Conservation (phyloP, 2,113 vertebrate genomes). For the Platycercus adscitus region DNA sequence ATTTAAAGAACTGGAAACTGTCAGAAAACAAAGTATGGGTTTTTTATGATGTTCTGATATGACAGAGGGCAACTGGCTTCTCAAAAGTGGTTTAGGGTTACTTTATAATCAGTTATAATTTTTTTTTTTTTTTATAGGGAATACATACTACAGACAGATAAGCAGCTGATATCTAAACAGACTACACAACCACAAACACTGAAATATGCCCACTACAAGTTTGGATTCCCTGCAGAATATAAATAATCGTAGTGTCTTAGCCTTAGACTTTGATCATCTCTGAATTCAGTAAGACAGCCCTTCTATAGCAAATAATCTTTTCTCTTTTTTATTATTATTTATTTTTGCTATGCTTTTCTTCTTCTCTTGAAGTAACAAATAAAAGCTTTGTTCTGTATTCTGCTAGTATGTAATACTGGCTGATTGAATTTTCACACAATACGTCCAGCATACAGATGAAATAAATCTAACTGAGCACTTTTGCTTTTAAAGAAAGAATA, state of each 20-base stretch:
- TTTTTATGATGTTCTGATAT: background rate
- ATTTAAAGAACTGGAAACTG: background rate
- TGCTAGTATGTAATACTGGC: background rate
- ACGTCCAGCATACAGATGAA: background rate
- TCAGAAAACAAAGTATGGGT: background rate
- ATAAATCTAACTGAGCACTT: background rate
- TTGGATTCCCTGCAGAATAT: background rate
- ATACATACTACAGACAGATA: background rate
- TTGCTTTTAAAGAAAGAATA: background rate
- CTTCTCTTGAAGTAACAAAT: background rate
- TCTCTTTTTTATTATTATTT: background rate
- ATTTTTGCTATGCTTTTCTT: background rate
- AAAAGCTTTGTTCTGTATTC: background rate
- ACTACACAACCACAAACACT: background rate
- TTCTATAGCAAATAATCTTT: background rate
- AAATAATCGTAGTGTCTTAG: background rate
- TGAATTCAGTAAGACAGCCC: background rate
- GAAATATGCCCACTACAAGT: background rate
- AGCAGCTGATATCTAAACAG: background rate
- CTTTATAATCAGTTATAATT: background rate
- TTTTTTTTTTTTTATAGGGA: background rate
- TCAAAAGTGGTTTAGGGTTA: background rate
- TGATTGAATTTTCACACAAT: background rate
- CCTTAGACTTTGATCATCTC: background rate
- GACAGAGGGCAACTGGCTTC: background rate